phyloP scores from a whole-genome alignment of 2,888 invertebrate species.

The Linnaemya tessellans region DNA sequence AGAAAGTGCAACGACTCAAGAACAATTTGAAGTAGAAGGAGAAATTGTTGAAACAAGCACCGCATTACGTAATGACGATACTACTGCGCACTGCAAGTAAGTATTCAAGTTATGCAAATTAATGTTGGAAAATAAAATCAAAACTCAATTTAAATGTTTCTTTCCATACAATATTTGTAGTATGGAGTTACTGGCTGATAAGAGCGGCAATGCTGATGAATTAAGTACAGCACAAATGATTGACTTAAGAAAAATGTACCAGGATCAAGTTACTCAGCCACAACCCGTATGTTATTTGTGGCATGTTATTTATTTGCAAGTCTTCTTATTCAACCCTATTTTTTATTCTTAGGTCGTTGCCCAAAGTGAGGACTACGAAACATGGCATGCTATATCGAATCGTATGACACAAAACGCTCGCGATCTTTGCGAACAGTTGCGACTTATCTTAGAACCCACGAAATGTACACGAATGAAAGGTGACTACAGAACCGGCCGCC shows the following conservation, averaged over 20 bases:
- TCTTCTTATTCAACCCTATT: neutral
- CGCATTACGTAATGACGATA: constrained; percentile 88
- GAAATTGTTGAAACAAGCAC: constrained; percentile 87
- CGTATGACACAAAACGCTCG: constrained; percentile 86
- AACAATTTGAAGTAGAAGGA: constrained; percentile 89
- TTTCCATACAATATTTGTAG: constrained; percentile 73
- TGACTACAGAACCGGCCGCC: constrained; percentile 97
- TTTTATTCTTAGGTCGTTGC: constrained; percentile 74
- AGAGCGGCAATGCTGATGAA: constrained; percentile 77
- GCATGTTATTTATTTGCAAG: neutral
- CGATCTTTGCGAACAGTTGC: constrained; percentile 95
- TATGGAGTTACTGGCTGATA: constrained; percentile 80
- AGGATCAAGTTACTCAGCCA: constrained; percentile 78
- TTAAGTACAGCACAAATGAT: constrained; percentile 77
- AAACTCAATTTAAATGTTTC: neutral
- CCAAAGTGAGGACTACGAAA: constrained; percentile 80
- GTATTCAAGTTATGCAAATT: constrained; percentile 70
- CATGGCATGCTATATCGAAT: constrained; percentile 82
- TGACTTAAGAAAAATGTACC: constrained; percentile 80
- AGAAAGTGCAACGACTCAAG: constrained; percentile 83
- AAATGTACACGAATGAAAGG: constrained; percentile 95
- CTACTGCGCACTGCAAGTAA: constrained; percentile 90
- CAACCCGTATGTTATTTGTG: constrained; percentile 75
- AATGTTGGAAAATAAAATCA: neutral
- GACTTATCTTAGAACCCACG: constrained; percentile 97